These are phyloP conservation scores for Xiphias gladius DNA, from an alignment of 2,113 vertebrate species.

Conservation along the genomic window DNA sequence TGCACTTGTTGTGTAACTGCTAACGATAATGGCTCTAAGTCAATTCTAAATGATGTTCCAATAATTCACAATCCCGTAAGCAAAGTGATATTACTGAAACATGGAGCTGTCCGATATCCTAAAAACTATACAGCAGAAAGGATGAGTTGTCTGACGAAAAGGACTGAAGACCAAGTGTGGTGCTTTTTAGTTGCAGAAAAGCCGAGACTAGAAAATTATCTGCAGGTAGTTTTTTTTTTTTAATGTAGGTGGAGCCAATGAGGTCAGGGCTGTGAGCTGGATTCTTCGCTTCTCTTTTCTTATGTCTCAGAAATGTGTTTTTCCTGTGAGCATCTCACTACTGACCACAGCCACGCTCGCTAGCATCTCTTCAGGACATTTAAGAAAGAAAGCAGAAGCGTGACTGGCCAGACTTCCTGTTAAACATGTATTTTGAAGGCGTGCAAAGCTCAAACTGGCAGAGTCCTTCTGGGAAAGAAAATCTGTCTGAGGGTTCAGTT, in stretches of 20 bases:
- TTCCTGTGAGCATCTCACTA: background rate
- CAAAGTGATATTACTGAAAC: no score
- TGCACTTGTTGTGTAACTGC: background rate
- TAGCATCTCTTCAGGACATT: constrained; percentile 23
- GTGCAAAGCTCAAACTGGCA: constrained; percentile 27
- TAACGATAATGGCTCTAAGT: background rate
- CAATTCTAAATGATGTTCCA: background rate
- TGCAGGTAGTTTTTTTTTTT: background rate
- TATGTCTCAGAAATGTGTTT: constrained; percentile 1
- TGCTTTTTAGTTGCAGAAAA: background rate
- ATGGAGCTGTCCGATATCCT: background rate
- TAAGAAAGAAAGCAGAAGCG: constrained; percentile 25
- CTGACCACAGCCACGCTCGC: background rate
- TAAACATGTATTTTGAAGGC: constrained; percentile 54
- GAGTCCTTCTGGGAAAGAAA: constrained; percentile 30
- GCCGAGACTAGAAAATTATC: background rate
- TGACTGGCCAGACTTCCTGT: constrained; percentile 55
- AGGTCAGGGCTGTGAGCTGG: background rate
- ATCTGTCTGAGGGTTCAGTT: constrained; percentile 32
- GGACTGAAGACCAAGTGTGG: no score
- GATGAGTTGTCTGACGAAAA: background rate
- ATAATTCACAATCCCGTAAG: no score
- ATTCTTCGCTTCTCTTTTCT: background rate
- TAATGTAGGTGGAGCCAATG: background rate
- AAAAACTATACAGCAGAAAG: background rate